Evolutionary conservation across 1,140 invertebrate genomes (phyloP), one percentile per base, ranked within the genome.

Genomic region (Bilobella aurantiaca): DNA sequence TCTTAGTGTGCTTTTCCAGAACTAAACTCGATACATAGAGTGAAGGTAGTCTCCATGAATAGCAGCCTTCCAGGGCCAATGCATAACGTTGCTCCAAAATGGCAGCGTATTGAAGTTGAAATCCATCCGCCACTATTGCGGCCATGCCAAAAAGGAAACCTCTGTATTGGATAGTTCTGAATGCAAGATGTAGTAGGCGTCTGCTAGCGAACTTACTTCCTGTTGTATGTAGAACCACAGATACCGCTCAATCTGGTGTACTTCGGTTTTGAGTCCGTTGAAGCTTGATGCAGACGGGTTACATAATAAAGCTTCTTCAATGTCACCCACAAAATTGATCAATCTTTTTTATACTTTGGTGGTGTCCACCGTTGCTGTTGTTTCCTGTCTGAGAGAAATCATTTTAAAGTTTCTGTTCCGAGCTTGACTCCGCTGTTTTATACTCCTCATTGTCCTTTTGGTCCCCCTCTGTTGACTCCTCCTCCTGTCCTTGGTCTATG

Each of bases 221-320:
- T 42, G 8, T 12, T 42, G 34, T 12, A 42, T 42, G 8, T 18
- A 18, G n/a, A n/a, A n/a, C n/a, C 23, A 16, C 53, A 70, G 21
- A 59, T 69, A 31, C 28, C 14, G 14, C 23, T 32, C 27, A 59
- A 53, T 53, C 1, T 18, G 66, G 14, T 23, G 49, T 5, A n/a
- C 49, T 23, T 56, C 49, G 5, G 25, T 56, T 56, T 56, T 56
- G 12, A 56, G 21, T 25, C 23, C 21, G 12, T 23, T 23, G 21
- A 56, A 56, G 23, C 8, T 56, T 5, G 8, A 8, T 8, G 49
- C 49, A 23, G 49, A 56, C 5, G 49, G 49, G 23, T 56, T 56
- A 8, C 49, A 12, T 14, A 56, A 56, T 14, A 56, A 23, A 12
- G 14, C 12, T 23, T 56, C 49, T 14, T 14, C 49, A 5, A 56